These are phyloP conservation scores for Neoseiulus cucumeris DNA, from an alignment of 1,140 invertebrate genomes.

Conservation along the genomic window DNA sequence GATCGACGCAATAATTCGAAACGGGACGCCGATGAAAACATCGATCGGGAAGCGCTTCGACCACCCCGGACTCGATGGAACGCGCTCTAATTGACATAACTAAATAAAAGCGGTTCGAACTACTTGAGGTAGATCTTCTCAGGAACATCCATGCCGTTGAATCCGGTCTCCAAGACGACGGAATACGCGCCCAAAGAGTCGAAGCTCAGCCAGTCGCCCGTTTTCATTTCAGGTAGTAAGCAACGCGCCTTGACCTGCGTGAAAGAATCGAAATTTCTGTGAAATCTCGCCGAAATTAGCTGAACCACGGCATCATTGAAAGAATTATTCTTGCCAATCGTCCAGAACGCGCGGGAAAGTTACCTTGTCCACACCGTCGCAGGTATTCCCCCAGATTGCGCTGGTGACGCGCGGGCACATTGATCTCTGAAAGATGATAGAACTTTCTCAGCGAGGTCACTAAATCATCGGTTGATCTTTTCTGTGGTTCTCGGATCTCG, in stretches of 20 bases:
- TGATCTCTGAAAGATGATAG: neutral
- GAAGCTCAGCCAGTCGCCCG: neutral
- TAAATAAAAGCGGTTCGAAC: neutral
- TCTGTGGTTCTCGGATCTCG: too few relatives aligned
- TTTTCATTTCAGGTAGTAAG: neutral
- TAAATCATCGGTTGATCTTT: too few relatives aligned
- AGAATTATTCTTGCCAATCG: too few relatives aligned
- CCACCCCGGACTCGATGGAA: neutral
- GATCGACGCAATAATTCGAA: too few relatives aligned
- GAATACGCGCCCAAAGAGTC: neutral
- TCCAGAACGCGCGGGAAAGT: too few relatives aligned
- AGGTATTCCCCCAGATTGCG: neutral
- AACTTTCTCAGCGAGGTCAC: too few relatives aligned
- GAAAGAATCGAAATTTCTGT: too few relatives aligned
- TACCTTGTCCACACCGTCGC: conserved; percentile 7
- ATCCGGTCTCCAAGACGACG: neutral
- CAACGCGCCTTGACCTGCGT: conserved; percentile 1
- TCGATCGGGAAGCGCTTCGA: too few relatives aligned
- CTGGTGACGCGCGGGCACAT: neutral
- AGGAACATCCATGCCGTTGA: conserved; percentile 7
- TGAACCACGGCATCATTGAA: too few relatives aligned
- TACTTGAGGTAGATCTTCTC: neutral
- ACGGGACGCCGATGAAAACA: too few relatives aligned
- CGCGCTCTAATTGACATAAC: neutral
- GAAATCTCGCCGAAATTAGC: too few relatives aligned